These are phyloP conservation scores for Caenorhabditis sp. DNA, from an alignment of 2,888 invertebrate species.

Conservation along the genomic window DNA sequence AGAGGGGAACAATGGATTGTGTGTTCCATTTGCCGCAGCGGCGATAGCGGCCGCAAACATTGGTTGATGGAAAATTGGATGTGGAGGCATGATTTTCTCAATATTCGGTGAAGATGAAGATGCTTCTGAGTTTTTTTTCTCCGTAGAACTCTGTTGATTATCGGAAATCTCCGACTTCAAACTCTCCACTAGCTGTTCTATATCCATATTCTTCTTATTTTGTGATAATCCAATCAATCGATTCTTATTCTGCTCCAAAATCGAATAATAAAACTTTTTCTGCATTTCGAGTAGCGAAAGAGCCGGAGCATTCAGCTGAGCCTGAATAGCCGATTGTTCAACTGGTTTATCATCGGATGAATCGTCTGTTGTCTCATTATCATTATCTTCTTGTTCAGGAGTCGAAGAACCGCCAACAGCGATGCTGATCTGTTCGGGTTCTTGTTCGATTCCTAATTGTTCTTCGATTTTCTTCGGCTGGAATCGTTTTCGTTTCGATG, in stretches of 20 bases:
- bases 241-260: constrained; percentile 77
- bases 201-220: constrained; percentile 18
- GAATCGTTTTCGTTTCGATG: constrained; percentile 46
- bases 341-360: constrained; percentile 8
- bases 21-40: constrained; percentile 9
- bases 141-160: constrained; percentile 12
- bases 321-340: constrained; percentile 41
- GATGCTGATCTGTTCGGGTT: constrained; percentile 27
- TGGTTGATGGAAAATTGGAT: background rate
- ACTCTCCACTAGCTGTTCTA: constrained; percentile 86
- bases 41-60: background rate
- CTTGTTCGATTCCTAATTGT: constrained; percentile 31
- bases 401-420: constrained; percentile 15
- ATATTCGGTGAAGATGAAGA: background rate
- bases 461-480: constrained; percentile 42
- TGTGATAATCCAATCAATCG: constrained; percentile 28
- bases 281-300: constrained; percentile 78
- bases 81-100: background rate
- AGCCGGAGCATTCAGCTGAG: constrained; percentile 23
- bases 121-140: constrained; percentile 9
- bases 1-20: constrained; percentile 35
- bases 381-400: constrained; percentile 14
- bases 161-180: constrained; percentile 76
- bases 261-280: constrained; percentile 88
- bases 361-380: constrained; percentile 9